phyloP scores from a whole-genome alignment of 2,113 vertebrate genomes.

The Catharus minimus region DNA sequence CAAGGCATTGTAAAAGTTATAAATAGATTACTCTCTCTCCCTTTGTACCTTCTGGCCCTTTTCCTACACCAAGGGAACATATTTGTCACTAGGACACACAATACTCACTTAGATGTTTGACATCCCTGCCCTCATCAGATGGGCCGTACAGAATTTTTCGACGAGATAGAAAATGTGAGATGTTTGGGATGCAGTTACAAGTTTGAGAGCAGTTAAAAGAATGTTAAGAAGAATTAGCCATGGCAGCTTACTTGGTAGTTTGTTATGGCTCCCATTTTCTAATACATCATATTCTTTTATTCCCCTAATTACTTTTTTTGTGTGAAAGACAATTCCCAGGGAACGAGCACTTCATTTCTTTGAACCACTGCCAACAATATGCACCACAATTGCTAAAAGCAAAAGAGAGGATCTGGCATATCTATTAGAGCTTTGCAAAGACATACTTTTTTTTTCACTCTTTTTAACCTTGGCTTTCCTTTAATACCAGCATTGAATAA shows the following conservation, averaged over 20 bases:
- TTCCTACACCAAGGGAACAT: slow-evolving; percentile 60
- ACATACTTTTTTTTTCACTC: slow-evolving; percentile 10
- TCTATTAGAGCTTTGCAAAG: slow-evolving; percentile 68
- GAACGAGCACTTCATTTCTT: slow-evolving; percentile 55
- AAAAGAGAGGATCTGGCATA: slow-evolving; percentile 57
- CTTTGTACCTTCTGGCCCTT: slow-evolving; percentile 56
- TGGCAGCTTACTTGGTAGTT: slow-evolving; percentile 57
- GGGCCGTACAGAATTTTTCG: slow-evolving; percentile 28
- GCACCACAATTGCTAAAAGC: slow-evolving; percentile 59
- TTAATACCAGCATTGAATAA: slow-evolving; percentile 64
- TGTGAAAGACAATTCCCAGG: slow-evolving; percentile 71
- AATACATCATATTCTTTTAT: slow-evolving; percentile 63
- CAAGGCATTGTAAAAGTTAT: slow-evolving; percentile 68
- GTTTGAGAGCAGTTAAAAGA: slow-evolving; percentile 45
- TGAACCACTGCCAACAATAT: slow-evolving; percentile 67
- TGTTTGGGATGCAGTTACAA: slow-evolving; percentile 26
- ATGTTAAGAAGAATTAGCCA: slow-evolving; percentile 55
- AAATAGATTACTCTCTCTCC: slow-evolving; percentile 68
- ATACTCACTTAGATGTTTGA: slow-evolving; percentile 64
- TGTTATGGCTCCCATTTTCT: slow-evolving; percentile 66
- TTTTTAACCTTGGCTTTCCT: slow-evolving; percentile 66
- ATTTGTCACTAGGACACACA: slow-evolving; percentile 71
- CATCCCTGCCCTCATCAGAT: slow-evolving; percentile 64
- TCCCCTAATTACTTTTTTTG: slow-evolving; percentile 57
- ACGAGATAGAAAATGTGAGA: slow-evolving; percentile 21